Conservation (phyloP, 2,113 vertebrate genomes). For the Aplodontia rufa region DNA sequence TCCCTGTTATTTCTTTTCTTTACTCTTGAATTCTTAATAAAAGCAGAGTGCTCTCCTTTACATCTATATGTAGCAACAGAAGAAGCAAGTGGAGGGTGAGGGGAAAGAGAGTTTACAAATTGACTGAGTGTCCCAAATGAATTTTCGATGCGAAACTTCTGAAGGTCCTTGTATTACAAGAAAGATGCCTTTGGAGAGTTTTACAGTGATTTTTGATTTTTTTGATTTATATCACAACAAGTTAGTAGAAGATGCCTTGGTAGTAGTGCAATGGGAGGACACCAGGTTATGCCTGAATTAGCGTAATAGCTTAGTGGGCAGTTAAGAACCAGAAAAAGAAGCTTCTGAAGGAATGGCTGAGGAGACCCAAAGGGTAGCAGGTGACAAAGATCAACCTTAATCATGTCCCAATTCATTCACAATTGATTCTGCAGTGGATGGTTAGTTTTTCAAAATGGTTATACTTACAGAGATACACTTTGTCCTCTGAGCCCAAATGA, state of each 20-base stretch:
- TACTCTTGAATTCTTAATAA: constrained; percentile 48
- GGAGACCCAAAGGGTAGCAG: not conserved
- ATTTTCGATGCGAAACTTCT: not conserved
- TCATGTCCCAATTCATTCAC: not conserved
- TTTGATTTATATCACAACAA: not conserved
- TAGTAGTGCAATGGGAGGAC: not conserved
- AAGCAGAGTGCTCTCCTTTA: not conserved
- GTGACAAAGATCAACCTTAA: not conserved
- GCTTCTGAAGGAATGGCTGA: not conserved
- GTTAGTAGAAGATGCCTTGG: not conserved
- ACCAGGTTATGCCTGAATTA: not conserved
- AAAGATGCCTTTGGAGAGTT: not conserved
- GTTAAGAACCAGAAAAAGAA: constrained; percentile 7
- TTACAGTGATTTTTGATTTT: not conserved
- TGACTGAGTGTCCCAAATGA: not conserved
- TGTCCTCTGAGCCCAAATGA: constrained; percentile 9
- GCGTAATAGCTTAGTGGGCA: not conserved
- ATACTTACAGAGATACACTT: not conserved
- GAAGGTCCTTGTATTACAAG: not conserved
- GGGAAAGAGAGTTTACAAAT: not conserved
- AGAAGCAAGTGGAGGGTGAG: not conserved
- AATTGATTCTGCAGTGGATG: not conserved
- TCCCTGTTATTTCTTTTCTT: not conserved
- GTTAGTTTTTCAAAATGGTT: constrained; percentile 36
- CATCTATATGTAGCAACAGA: not conserved